These are phyloP conservation scores for Latrodectus geometricus DNA, from an alignment of 1,140 invertebrate genomes.

Conservation along the genomic window DNA sequence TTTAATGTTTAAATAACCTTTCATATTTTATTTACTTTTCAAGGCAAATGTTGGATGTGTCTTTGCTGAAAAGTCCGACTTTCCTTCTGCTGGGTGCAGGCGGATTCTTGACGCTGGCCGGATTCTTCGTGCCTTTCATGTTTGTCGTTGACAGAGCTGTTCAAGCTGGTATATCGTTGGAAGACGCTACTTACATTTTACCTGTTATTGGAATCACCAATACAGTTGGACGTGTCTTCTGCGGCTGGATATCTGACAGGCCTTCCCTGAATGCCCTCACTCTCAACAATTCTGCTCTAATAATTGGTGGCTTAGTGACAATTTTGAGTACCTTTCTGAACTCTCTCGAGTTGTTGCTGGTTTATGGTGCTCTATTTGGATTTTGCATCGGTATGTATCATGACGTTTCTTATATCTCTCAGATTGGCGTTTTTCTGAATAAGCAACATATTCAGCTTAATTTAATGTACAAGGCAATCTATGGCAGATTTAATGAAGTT, in stretches of 20 bases:
- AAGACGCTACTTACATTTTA: constrained; percentile 78
- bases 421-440: too few relatives aligned
- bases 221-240: constrained; percentile 86
- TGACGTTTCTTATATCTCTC: neutral
- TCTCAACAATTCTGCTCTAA: constrained; percentile 89
- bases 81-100: constrained; percentile 88
- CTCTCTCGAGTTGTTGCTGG: constrained; percentile 76
- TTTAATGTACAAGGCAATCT: too few relatives aligned
- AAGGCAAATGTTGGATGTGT: constrained; percentile 82
- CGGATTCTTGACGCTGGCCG: constrained; percentile 94
- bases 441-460: too few relatives aligned
- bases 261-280: constrained; percentile 83
- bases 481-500: too few relatives aligned
- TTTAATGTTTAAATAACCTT: neutral
- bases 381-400: constrained; percentile 86
- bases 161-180: constrained; percentile 62
- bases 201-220: constrained; percentile 92
- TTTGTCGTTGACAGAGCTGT: constrained; percentile 75
- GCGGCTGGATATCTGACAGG: constrained; percentile 84
- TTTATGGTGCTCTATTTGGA: constrained; percentile 86
- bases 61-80: constrained; percentile 84
- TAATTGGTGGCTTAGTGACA: constrained; percentile 85
- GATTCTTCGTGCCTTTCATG: constrained; percentile 95
- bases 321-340: constrained; percentile 78
- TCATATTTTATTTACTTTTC: neutral